Conservation (phyloP, 2,113 vertebrate genomes). For the Scophthalmus maximus region DNA sequence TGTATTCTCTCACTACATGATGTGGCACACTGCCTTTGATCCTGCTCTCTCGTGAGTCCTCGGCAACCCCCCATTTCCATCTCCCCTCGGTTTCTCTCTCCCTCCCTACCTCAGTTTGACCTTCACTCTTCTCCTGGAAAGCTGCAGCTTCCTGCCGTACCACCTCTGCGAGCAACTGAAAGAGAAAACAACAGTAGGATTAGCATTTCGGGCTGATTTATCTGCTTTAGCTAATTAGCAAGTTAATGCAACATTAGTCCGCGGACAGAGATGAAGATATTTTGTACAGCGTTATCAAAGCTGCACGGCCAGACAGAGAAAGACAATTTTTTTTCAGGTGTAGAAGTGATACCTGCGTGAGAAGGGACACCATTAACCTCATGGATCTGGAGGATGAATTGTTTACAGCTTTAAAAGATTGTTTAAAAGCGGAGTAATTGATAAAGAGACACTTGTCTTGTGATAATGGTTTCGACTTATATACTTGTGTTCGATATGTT, state of each 20-base stretch:
- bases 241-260: conserved; percentile 37
- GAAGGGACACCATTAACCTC: neutral
- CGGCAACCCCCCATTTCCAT: conserved; percentile 27
- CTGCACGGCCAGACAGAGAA: neutral
- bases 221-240: conserved; percentile 53
- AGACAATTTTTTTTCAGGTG: too few species aligned
- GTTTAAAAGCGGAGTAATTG: too few species aligned
- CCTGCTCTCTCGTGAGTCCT: conserved; percentile 23
- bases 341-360: conserved; percentile 8
- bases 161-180: conserved; percentile 23
- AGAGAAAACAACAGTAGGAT: conserved; percentile 48
- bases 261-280: conserved; percentile 34
- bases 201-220: conserved; percentile 54
- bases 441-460: too few species aligned
- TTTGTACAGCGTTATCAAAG: conserved; percentile 49
- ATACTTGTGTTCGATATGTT: too few species aligned
- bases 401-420: too few species aligned
- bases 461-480: too few species aligned
- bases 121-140: conserved; percentile 46
- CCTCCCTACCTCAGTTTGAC: conserved; percentile 49
- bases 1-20: conserved; percentile 28
- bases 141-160: conserved; percentile 18
- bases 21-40: conserved; percentile 37
- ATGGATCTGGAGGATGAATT: too few species aligned
- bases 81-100: conserved; percentile 11